Evolutionary conservation across 2,797 vertebrate genomes (phyloP).

Genomic region (Sciurus carolinensis): DNA sequence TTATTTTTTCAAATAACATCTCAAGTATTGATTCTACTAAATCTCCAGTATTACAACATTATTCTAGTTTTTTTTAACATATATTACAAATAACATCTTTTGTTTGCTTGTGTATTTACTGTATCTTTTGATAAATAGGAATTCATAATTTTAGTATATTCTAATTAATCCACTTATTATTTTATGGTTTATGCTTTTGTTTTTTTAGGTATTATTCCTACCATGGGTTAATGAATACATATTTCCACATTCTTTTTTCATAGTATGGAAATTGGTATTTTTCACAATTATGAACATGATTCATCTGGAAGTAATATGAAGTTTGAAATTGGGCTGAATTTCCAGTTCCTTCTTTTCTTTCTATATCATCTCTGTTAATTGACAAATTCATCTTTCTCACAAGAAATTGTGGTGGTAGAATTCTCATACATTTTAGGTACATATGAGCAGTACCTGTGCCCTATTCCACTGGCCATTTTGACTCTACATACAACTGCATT

Average conservation of each 20-base stretch:
- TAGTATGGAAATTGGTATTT: neutral
- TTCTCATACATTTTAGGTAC: neutral
- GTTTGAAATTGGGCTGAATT: neutral
- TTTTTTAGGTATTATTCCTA: neutral
- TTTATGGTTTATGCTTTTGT: neutral
- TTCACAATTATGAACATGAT: neutral
- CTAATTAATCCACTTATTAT: neutral
- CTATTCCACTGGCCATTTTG: neutral
- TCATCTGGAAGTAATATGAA: neutral
- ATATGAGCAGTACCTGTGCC: neutral
- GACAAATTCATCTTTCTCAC: neutral
- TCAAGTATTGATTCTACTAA: neutral
- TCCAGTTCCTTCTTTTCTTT: no score
- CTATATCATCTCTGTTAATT: neutral
- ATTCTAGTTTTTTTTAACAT: neutral
- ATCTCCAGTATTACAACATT: no score
- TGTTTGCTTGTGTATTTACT: neutral
- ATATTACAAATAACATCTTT: neutral
- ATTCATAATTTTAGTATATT: neutral
- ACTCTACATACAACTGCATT: neutral
- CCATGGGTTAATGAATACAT: neutral
- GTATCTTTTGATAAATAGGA: neutral
- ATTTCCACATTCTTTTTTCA: neutral
- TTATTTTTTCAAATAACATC: neutral
- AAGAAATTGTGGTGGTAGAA: neutral